Evolutionary conservation across 2,888 invertebrate species (phyloP).

Genomic region (Oeneis ivallda): DNA sequence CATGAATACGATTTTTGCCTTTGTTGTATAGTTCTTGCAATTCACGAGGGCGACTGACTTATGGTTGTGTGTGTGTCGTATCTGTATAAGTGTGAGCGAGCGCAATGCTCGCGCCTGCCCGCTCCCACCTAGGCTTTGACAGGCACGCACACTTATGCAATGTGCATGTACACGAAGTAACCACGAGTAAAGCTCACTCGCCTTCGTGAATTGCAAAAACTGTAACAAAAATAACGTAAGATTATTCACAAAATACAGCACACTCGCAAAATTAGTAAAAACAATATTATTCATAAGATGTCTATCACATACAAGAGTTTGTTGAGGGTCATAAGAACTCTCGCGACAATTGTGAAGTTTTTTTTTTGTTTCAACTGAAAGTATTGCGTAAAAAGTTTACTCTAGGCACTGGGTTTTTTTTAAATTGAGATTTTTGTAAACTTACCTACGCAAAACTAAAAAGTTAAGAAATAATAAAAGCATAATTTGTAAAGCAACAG

Average conservation of each 20-base stretch:
- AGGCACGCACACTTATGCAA: too few species aligned
- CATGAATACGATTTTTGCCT: too few species aligned
- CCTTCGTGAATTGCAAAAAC: too few species aligned
- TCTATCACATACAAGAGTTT: conserved; percentile 27
- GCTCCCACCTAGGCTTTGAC: too few species aligned
- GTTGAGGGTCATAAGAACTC: not conserved
- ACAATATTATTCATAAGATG: conserved; percentile 35
- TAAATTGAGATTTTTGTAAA: not conserved
- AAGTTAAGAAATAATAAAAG: not conserved
- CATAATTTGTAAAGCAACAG: not conserved
- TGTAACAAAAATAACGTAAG: too few species aligned
- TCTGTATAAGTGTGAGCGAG: too few species aligned
- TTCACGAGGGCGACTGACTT: too few species aligned
- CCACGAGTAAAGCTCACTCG: too few species aligned
- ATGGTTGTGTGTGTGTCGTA: too few species aligned
- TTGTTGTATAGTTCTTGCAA: too few species aligned
- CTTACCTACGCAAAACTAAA: not conserved
- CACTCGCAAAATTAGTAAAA: not conserved
- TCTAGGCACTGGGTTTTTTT: not conserved
- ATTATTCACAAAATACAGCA: not conserved
- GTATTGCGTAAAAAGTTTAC: not conserved
- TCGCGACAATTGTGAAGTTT: not conserved
- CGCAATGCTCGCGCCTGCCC: too few species aligned
- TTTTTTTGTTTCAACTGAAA: not conserved
- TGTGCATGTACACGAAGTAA: too few species aligned